Conservation (phyloP, 2,113 vertebrate species). For the Aptenodytes forsteri region DNA sequence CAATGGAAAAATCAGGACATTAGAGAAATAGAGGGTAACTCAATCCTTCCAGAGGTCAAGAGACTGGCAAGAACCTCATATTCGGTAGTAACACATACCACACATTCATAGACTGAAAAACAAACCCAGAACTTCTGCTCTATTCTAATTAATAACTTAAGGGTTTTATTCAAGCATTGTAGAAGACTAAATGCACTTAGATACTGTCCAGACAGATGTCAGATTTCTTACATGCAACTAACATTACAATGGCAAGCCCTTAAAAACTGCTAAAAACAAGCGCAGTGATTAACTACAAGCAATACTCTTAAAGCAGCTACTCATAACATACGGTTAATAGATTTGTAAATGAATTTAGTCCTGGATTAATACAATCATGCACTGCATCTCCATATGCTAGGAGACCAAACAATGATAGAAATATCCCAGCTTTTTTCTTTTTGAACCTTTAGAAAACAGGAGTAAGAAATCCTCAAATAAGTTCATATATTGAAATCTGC, state of each 20-base stretch:
- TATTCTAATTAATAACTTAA: conserved; percentile 35
- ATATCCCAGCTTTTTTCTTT: neutral
- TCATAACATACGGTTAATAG: conserved; percentile 43
- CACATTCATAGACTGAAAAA: conserved; percentile 42
- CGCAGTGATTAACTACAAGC: conserved; percentile 30
- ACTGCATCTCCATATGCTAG: conserved; percentile 21
- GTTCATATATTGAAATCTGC: neutral
- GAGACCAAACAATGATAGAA: neutral
- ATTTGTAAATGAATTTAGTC: conserved; percentile 23
- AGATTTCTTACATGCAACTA: conserved; percentile 5
- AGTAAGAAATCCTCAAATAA: neutral
- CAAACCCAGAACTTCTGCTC: conserved; percentile 32
- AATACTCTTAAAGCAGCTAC: conserved; percentile 22
- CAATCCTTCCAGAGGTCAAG: conserved; percentile 14
- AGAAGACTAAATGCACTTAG: neutral
- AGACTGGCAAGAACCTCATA: conserved; percentile 32
- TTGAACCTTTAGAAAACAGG: neutral
- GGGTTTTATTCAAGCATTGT: neutral
- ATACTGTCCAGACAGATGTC: conserved; percentile 4
- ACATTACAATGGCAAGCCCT: conserved; percentile 35
- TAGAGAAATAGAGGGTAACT: conserved; percentile 41
- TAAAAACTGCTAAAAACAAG: conserved; percentile 28
- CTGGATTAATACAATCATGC: conserved; percentile 26
- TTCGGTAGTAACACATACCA: conserved; percentile 25
- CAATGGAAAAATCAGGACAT: conserved; percentile 28